A percentile compares a stretch with the other conserved stretches of the same genome.
Evolutionary conservation across 2,888 invertebrate species (phyloP).

Genomic region (Lymantria monacha): DNA sequence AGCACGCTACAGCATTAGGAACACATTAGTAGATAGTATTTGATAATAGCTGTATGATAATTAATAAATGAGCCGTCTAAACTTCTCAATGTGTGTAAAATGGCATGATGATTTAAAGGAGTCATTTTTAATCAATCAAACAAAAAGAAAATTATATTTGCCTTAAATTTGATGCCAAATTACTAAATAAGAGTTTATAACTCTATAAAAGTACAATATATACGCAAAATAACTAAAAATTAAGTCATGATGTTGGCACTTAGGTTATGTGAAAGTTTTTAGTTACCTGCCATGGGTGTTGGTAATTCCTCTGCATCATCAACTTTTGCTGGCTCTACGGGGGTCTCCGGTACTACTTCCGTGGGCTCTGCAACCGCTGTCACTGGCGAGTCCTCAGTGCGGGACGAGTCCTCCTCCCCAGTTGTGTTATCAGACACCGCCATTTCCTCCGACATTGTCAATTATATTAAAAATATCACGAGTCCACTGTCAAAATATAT

Average conservation of each 20-base stretch:
- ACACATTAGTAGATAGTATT: constrained; percentile 6
- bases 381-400: constrained; percentile 46
- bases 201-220: constrained; percentile 20
- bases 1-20: constrained; percentile 16
- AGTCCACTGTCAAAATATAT: constrained; percentile 62
- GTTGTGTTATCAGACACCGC: constrained; percentile 73
- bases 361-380: constrained; percentile 41
- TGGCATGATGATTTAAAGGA: background rate
- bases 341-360: constrained; percentile 36
- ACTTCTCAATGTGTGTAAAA: background rate
- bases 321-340: constrained; percentile 35
- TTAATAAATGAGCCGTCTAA: background rate
- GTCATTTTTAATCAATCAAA: no score
- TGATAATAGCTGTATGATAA: constrained; percentile 15
- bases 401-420: constrained; percentile 55
- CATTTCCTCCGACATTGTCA: constrained; percentile 80
- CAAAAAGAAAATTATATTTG: background rate
- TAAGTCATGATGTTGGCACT: constrained; percentile 54
- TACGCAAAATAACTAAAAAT: constrained; percentile 30
- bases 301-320: constrained; percentile 31
- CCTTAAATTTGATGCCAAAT: background rate
- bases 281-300: constrained; percentile 45
- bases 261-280: constrained; percentile 67
- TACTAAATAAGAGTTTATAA: background rate
- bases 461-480: constrained; percentile 57